Conservation (phyloP, 2,113 vertebrate genomes). For the Cryptomyrus ogoouensis region DNA sequence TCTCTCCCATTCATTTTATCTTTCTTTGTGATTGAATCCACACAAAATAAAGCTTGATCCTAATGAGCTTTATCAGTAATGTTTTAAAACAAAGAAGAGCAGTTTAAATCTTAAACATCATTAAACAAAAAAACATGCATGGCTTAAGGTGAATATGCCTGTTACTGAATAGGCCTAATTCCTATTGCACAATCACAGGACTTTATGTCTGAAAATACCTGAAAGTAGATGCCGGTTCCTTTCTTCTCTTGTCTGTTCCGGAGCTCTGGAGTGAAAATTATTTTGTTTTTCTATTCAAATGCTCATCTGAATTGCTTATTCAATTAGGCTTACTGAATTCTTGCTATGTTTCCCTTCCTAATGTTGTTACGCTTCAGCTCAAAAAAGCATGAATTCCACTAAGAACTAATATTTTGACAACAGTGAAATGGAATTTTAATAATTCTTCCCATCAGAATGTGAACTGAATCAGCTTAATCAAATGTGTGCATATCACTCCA, state of each 20-base stretch:
- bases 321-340: not conserved
- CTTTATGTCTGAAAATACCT: not conserved
- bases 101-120: not conserved
- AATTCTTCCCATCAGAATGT: not conserved
- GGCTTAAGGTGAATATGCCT: not conserved
- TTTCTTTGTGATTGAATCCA: not conserved
- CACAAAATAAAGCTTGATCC: not conserved
- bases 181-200: not conserved
- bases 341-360: not conserved
- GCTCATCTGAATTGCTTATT: too few species aligned
- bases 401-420: not conserved
- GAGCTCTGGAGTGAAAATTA: too few species aligned
- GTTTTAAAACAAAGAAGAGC: not conserved
- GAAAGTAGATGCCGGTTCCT: not conserved
- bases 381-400: not conserved
- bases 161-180: not conserved
- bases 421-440: not conserved
- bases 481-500: not conserved
- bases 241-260: too few species aligned
- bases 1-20: not conserved
- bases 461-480: not conserved
- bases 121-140: not conserved
- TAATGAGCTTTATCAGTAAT: not conserved
- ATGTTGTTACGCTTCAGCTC: not conserved
- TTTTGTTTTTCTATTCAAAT: too few species aligned